Base-by-base conservation (phyloP, 2,888 invertebrate genomes). In the Horisme vitalbata region DNA sequence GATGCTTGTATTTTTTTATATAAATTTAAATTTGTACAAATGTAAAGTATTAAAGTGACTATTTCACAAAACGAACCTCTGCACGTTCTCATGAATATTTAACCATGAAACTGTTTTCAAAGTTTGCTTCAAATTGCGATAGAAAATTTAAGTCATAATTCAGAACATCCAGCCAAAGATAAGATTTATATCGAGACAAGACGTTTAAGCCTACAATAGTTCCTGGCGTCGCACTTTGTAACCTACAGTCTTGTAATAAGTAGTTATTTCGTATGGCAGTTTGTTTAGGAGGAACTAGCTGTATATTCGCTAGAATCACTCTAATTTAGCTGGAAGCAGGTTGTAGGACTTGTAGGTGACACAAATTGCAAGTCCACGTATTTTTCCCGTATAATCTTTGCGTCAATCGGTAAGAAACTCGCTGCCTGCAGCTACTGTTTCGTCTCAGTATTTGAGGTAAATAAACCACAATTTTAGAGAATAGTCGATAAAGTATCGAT, bases 381-480 rank as follows among this genome's bases (percentile, higher is more conserved):
- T 75, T 83, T 80, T 80, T 79, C 60, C 68, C 70, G 57, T 58
- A 69, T 67, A 79, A 81, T 78, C 76, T 78, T 69, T 70, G 57
- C 65, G 75, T 77, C 77, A 71, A 45, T 32, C 33, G 57, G 45
- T 44, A 46, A 43, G 21, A 41, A 60, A 60, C 60, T 31, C 3
- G 41, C 53, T 39, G 75, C 79, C 73, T 36, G 53, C 38, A 73
- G 83, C 82, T 79, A 80, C 82, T 59, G 79, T 82, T 75, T 67
- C 61, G 57, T 71, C 63, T 65, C 57, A 59, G 60, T 68, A 63
- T 63, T 61, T 59, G 52, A 59, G 56, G 20, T 9, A 0, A 28
- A 31, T 36, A n/a, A n/a, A n/a, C n/a, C n/a, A n/a, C n/a, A n/a
- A n/a, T n/a, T n/a, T n/a, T n/a, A n/a, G 61, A 75, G 77, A 75